A percentile compares a stretch with the other conserved stretches of the same genome.
Conservation (phyloP, 2,888 invertebrate genomes). For the Fissipunctia ypsillon region DNA sequence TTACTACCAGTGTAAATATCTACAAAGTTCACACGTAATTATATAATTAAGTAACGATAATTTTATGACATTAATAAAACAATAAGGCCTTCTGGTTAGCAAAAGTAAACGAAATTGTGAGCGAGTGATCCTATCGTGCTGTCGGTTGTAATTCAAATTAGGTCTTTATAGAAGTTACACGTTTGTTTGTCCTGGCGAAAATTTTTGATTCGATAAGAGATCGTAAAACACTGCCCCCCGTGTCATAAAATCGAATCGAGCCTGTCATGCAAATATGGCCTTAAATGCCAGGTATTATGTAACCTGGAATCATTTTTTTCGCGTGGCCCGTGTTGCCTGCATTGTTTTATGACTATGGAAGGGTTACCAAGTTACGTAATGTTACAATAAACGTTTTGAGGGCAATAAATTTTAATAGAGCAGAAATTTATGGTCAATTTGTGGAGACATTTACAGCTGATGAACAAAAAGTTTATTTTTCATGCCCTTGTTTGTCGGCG, state of each 20-base stretch:
- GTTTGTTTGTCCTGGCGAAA: constrained; percentile 82
- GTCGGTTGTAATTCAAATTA: constrained; percentile 79
- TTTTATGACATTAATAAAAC: constrained; percentile 64
- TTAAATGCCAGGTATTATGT: constrained; percentile 79
- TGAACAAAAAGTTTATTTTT: constrained; percentile 82
- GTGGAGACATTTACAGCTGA: constrained; percentile 87
- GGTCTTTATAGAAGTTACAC: constrained; percentile 78
- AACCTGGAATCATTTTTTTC: constrained; percentile 79
- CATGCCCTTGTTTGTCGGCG: constrained; percentile 78
- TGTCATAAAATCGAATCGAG: constrained; percentile 83
- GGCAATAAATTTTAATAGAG: constrained; percentile 88
- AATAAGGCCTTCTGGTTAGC: constrained; percentile 59
- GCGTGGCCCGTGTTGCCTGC: constrained; percentile 78
- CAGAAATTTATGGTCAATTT: constrained; percentile 87
- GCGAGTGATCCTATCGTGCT: constrained; percentile 72
- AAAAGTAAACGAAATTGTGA: constrained; percentile 64
- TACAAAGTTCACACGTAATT: constrained; percentile 69
- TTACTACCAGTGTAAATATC: constrained; percentile 66
- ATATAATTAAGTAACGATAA: constrained; percentile 63
- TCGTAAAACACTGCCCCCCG: constrained; percentile 87
- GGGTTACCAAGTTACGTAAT: constrained; percentile 88
- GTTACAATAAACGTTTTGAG: constrained; percentile 86
- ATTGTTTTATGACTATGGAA: constrained; percentile 86
- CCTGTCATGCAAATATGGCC: constrained; percentile 80
- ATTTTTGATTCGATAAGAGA: constrained; percentile 86